These are phyloP conservation scores for Urosaurus nigricauda DNA, from an alignment of 2,797 vertebrate genomes.

Conservation along the genomic window DNA sequence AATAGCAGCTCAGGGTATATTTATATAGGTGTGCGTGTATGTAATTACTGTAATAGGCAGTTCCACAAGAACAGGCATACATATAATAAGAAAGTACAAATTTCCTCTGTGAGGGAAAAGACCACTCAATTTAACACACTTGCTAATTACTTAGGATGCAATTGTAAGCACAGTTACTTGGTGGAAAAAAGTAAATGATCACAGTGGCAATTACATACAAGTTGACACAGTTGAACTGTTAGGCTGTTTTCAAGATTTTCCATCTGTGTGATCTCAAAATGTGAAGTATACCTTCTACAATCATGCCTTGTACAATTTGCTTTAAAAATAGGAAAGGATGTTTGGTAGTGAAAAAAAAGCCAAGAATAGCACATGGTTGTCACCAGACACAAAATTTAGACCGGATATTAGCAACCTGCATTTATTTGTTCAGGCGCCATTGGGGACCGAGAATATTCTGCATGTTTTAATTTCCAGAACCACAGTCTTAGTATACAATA, in stretches of 20 bases:
- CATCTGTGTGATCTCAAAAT: neutral
- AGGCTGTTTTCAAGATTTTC: neutral
- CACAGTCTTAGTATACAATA: neutral
- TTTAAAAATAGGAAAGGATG: slow-evolving; percentile 14
- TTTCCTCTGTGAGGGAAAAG: neutral
- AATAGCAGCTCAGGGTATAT: neutral
- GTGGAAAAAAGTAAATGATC: neutral
- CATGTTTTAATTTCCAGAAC: neutral
- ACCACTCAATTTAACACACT: neutral
- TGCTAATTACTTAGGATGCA: neutral
- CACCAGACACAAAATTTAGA: neutral
- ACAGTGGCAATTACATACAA: neutral
- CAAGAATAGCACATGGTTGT: neutral
- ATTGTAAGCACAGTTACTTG: neutral
- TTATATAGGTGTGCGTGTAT: neutral
- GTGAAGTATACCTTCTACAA: neutral
- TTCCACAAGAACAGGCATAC: neutral
- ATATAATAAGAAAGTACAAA: neutral
- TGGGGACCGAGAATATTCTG: neutral
- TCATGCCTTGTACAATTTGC: neutral
- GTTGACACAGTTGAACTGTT: neutral
- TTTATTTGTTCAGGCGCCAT: neutral
- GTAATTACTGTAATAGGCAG: neutral
- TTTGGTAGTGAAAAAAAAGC: neutral
- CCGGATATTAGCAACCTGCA: neutral